Evolutionary conservation across 2,888 invertebrate species (phyloP), one percentile per base, ranked within the genome.

Genomic region (Pterostichus madidus): DNA sequence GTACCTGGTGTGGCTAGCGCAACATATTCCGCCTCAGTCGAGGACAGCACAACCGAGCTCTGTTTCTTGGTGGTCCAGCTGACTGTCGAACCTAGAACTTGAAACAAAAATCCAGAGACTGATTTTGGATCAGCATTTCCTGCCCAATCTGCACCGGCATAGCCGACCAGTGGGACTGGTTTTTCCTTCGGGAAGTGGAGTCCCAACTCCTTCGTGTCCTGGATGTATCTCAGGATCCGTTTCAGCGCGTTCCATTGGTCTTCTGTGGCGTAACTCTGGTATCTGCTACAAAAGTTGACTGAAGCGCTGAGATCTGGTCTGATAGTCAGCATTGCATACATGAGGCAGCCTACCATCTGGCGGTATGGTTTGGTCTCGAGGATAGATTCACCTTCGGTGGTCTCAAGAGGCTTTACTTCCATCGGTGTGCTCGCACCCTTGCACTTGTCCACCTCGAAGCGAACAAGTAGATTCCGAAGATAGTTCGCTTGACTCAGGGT

Each of bases 1-100:
- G 7, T n/a, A n/a, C 84, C 85, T 5, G 85, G 86, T 8, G 71
- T 84, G 2, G 85, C 84, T n/a, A 86, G 80, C 0, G 87, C 87
- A 0, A 87, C 83, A 83, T 86, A 87, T 79, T 88, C 86, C 2
- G 87, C 86, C 75, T 87, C 73, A 8, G 87, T 87, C 0, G 86
- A 86, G 10, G 87, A 87, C 0, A 86, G 61, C 0, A 86, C 85
- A 5, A 87, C 86, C 15, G 85, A 61, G n/a, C 82, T 83, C 80
- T 88, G 88, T 78, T 84, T 87, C 52, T 84, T 86, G 8, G 86
- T 86, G 1, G 81, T 81, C 87, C 87, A 88, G 44, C 82, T 78
- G 2, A 87, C 85, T 0, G 86, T 85, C 31, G 83, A 84, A 11
- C 86, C 86, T 75, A 82, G 84, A 0, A 87, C 77, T 71, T 80